Conservation (phyloP, 1,140 invertebrate genomes). For the Drosophila nigromelanica region DNA sequence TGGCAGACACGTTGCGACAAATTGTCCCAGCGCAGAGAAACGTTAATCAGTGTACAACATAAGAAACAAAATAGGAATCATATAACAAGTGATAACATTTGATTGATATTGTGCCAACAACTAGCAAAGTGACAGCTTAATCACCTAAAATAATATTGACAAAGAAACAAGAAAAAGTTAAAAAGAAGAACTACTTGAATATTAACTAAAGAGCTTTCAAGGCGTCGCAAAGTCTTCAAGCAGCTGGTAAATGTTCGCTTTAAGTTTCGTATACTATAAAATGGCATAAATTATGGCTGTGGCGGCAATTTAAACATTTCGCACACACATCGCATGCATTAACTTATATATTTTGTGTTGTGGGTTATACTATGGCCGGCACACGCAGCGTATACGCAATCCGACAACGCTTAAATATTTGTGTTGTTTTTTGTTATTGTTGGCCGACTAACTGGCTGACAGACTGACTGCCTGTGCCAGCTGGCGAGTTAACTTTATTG, state of each 20-base stretch:
- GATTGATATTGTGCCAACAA: not conserved
- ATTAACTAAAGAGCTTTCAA: slow-evolving; percentile 11
- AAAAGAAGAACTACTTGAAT: slow-evolving; percentile 1
- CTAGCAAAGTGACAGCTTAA: slow-evolving; percentile 22
- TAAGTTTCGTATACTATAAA: slow-evolving; percentile 50
- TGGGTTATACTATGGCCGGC: slow-evolving; percentile 44
- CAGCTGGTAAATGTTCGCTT: slow-evolving; percentile 63
- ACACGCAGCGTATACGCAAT: slow-evolving; percentile 64
- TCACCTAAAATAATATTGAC: not conserved
- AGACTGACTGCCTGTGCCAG: slow-evolving; percentile 5
- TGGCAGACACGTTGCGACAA: slow-evolving; percentile 18
- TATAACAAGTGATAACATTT: slow-evolving; percentile 23
- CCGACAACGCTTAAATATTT: slow-evolving; percentile 41
- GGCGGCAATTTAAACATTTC: slow-evolving; percentile 59
- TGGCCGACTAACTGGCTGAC: slow-evolving; percentile 34
- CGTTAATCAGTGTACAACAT: slow-evolving; percentile 40
- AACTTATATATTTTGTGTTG: slow-evolving; percentile 60
- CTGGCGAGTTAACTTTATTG: slow-evolving; percentile 40
- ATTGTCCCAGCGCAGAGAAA: slow-evolving; percentile 13
- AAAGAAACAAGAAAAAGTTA: slow-evolving; percentile 10
- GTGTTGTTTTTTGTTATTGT: slow-evolving; percentile 44
- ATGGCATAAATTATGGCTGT: slow-evolving; percentile 52
- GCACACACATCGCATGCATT: slow-evolving; percentile 50
- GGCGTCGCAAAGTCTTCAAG: slow-evolving; percentile 17
- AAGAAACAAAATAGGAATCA: slow-evolving; percentile 20